A percentile compares a stretch with the other conserved stretches of the same genome.
phyloP scores from a whole-genome alignment of 1,140 invertebrate genomes.

The Glossosoma conforme region DNA sequence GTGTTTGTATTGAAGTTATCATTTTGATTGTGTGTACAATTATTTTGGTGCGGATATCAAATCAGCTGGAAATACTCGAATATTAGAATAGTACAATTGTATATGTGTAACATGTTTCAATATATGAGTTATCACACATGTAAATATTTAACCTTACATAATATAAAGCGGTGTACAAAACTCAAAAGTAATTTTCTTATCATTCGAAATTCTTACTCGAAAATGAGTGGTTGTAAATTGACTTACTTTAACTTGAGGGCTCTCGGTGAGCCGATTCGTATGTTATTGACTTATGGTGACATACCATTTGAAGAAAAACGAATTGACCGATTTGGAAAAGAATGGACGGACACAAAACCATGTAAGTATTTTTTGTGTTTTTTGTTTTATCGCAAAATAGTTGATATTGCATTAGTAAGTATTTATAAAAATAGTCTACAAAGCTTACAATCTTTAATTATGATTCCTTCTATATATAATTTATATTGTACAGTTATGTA shows the following conservation, averaged over 20 bases:
- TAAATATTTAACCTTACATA: too few relatives aligned
- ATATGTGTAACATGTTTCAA: too few relatives aligned
- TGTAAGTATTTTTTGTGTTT: conserved; percentile 33
- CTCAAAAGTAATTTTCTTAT: too few relatives aligned
- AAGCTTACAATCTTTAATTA: not conserved
- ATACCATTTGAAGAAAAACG: conserved; percentile 46
- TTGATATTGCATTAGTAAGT: not conserved
- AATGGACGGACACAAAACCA: conserved; percentile 39
- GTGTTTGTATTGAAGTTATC: too few relatives aligned
- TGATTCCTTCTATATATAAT: not conserved
- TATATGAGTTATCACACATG: too few relatives aligned
- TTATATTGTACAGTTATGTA: not conserved
- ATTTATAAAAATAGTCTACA: conserved; percentile 5
- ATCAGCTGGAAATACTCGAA: too few relatives aligned
- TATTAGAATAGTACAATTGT: too few relatives aligned
- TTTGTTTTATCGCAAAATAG: not conserved
- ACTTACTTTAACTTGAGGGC: conserved; percentile 49
- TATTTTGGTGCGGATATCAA: too few relatives aligned
- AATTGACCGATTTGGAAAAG: conserved; percentile 17
- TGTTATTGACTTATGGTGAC: conserved; percentile 45
- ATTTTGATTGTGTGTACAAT: too few relatives aligned
- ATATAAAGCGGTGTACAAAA: too few relatives aligned
- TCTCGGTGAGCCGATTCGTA: conserved; percentile 49
- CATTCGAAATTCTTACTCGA: too few relatives aligned
- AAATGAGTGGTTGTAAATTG: conserved; percentile 36